These are phyloP conservation scores for Rhinella marina DNA, from an alignment of 2,797 vertebrate genomes.

Conservation along the genomic window DNA sequence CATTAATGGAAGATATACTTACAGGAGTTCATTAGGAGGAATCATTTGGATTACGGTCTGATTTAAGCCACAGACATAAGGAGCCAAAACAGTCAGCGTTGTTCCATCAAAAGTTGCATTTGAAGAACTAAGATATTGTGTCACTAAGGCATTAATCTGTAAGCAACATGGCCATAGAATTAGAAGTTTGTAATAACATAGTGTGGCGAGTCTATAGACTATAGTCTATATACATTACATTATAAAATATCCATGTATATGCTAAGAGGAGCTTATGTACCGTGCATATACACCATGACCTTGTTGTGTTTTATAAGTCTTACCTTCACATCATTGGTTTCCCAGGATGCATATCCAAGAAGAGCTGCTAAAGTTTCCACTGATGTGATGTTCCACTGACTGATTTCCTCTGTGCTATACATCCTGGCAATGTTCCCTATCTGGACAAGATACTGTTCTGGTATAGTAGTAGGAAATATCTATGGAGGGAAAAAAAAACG, in stretches of 20 bases:
- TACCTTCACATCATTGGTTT: constrained; percentile 38
- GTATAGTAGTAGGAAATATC: constrained; percentile 39
- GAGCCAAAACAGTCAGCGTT: constrained; percentile 44
- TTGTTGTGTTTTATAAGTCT: not conserved
- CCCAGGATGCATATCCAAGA: constrained; percentile 46
- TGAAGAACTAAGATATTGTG: constrained; percentile 31
- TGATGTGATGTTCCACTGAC: constrained; percentile 57
- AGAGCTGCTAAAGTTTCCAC: constrained; percentile 48
- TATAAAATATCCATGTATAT: too few relatives aligned
- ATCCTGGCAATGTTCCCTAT: constrained; percentile 53
- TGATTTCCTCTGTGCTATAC: constrained; percentile 53
- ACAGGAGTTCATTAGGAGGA: constrained; percentile 22
- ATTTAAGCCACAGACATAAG: constrained; percentile 38
- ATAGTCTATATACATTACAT: not conserved
- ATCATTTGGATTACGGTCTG: constrained; percentile 10
- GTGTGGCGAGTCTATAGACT: not conserved
- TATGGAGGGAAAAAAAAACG: not conserved
- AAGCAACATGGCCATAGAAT: not conserved
- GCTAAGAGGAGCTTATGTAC: too few relatives aligned
- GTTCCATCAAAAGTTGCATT: constrained; percentile 34
- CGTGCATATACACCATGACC: not conserved
- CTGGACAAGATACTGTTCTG: constrained; percentile 51
- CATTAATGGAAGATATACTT: not conserved
- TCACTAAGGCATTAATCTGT: constrained; percentile 39
- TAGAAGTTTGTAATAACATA: not conserved